Conservation (phyloP, 1,140 invertebrate genomes). For the Euborellia annulipes region DNA sequence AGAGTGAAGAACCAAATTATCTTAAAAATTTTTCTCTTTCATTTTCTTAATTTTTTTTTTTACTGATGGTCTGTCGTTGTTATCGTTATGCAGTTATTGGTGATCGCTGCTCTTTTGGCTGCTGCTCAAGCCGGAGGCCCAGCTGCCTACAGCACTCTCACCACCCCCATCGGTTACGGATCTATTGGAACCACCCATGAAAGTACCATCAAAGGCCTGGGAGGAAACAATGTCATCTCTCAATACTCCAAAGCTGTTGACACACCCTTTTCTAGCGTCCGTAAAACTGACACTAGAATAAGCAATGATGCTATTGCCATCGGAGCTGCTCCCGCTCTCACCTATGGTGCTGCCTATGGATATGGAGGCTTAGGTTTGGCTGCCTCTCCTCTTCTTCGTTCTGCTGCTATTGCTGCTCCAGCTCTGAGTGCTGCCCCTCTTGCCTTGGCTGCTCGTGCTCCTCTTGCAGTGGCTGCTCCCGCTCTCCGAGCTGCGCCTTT, state of each 20-base stretch:
- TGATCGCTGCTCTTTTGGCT: slow-evolving; percentile 28
- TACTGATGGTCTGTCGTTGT: background rate
- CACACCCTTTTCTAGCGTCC: slow-evolving; percentile 42
- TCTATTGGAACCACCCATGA: slow-evolving; percentile 36
- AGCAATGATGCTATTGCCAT: slow-evolving; percentile 37
- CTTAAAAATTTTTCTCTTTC: too few relatives aligned
- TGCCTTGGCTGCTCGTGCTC: slow-evolving; percentile 3
- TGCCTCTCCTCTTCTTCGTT: slow-evolving; percentile 13
- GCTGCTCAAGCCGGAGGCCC: slow-evolving; percentile 25
- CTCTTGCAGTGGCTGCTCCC: slow-evolving; percentile 13
- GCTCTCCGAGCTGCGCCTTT: slow-evolving; percentile 14
- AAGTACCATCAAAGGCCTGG: slow-evolving; percentile 35
- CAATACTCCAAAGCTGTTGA: slow-evolving; percentile 42
- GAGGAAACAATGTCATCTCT: slow-evolving; percentile 36
- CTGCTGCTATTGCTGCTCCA: slow-evolving; percentile 15
- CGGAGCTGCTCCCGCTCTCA: slow-evolving; percentile 20
- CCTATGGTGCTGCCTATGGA: slow-evolving; percentile 4
- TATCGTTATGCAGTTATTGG: slow-evolving; percentile 26
- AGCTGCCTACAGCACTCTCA: slow-evolving; percentile 17
- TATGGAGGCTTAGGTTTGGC: slow-evolving; percentile 9
- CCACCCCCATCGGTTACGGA: slow-evolving; percentile 22
- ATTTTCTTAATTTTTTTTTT: too few relatives aligned
- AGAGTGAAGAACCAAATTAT: too few relatives aligned
- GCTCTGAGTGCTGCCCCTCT: slow-evolving; percentile 10
- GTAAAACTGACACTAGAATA: slow-evolving; percentile 39